phyloP scores from a whole-genome alignment of 2,797 vertebrate genomes.

The Orestias chungarensis region DNA sequence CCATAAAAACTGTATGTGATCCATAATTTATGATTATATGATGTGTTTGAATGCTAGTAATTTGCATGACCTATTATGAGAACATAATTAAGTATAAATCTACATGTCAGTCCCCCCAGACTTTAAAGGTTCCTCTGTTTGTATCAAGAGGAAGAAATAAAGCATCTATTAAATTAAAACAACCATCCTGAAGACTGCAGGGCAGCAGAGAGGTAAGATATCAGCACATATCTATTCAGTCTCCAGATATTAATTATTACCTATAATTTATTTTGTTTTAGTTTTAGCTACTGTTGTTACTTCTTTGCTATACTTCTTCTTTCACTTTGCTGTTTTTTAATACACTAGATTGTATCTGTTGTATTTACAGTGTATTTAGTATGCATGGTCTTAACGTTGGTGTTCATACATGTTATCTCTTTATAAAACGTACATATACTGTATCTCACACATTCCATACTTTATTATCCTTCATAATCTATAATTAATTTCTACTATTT shows the following conservation, averaged over 20 bases:
- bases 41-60: background rate
- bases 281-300: background rate
- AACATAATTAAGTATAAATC: background rate
- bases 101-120: background rate
- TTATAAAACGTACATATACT: background rate
- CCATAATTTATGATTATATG: background rate
- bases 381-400: background rate
- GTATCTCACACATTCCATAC: background rate
- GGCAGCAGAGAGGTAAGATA: background rate
- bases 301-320: background rate
- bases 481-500: background rate
- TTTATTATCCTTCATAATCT: background rate
- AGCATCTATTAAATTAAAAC: too few relatives aligned
- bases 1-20: background rate
- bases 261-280: background rate
- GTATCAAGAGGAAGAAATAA: background rate
- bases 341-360: background rate
- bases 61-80: background rate
- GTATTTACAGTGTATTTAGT: background rate
- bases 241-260: background rate
- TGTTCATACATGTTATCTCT: background rate
- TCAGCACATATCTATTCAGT: background rate
- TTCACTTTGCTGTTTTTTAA: background rate
- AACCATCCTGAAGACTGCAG: background rate
- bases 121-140: background rate